Evolutionary conservation across 2,888 invertebrate genomes (phyloP).

Genomic region (Agrotis segetum): DNA sequence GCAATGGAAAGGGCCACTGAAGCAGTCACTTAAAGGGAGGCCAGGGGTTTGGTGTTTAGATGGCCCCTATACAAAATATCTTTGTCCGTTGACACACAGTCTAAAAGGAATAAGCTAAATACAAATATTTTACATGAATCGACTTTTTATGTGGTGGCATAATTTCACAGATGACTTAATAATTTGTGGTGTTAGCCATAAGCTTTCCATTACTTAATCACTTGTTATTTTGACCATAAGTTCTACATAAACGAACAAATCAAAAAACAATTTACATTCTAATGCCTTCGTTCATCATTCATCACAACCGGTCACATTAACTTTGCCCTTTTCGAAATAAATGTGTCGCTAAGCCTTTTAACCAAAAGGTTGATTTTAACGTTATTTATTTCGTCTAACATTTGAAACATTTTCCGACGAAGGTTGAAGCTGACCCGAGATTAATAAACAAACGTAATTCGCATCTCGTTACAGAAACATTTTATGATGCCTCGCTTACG

Average conservation of each 20-base stretch:
- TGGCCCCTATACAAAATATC: no score
- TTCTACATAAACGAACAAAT: constrained; percentile 3
- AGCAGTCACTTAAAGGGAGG: no score
- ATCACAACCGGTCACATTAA: constrained; percentile 16
- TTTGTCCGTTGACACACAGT: neutral
- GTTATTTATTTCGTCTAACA: constrained; percentile 37
- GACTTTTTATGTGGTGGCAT: neutral
- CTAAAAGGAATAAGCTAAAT: neutral
- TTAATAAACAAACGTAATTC: constrained; percentile 52
- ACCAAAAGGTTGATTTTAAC: constrained; percentile 22
- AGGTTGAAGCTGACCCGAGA: constrained; percentile 26
- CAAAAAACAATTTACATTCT: constrained; percentile 7
- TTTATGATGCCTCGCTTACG: constrained; percentile 66
- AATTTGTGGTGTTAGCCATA: neutral
- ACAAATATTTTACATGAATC: neutral
- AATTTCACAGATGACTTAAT: neutral
- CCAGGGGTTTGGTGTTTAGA: no score
- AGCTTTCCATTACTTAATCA: neutral
- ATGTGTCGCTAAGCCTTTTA: constrained; percentile 14
- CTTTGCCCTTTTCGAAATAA: constrained; percentile 20
- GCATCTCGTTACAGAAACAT: constrained; percentile 41
- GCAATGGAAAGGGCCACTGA: no score
- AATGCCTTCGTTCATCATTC: constrained; percentile 12
- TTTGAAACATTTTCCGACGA: constrained; percentile 27
- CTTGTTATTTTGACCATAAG: neutral